Evolutionary conservation across 2,888 invertebrate genomes (phyloP).

Genomic region (Agonopterix alstromeriana): DNA sequence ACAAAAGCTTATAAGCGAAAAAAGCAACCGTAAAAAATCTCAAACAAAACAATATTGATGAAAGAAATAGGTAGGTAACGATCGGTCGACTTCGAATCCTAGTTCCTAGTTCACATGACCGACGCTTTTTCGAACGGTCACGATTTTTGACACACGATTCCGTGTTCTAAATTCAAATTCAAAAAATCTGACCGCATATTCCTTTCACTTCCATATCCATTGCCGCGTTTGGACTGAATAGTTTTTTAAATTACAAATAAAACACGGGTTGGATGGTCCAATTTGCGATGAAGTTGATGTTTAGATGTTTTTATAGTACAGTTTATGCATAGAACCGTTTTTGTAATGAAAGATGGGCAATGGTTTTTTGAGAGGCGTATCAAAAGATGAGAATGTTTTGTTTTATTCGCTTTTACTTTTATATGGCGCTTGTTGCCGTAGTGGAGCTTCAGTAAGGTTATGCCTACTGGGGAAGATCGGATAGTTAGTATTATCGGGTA

Average conservation of each 20-base stretch:
- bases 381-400: conserved; percentile 10
- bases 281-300: not conserved
- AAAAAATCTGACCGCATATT: not conserved
- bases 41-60: too few relatives aligned
- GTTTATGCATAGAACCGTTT: conserved; percentile 13
- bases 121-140: conserved; percentile 22
- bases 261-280: too few relatives aligned
- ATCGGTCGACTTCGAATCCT: conserved; percentile 6
- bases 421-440: not conserved
- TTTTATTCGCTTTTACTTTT: conserved; percentile 7
- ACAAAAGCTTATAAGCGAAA: too few relatives aligned
- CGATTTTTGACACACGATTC: conserved; percentile 28
- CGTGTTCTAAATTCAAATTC: conserved; percentile 16
- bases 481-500: too few relatives aligned
- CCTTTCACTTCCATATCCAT: not conserved
- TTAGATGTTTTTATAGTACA: not conserved
- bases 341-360: conserved; percentile 20
- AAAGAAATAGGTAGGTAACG: too few relatives aligned
- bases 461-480: too few relatives aligned
- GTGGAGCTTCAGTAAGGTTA: not conserved
- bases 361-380: conserved; percentile 12
- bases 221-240: not conserved
- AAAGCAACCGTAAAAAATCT: too few relatives aligned
- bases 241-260: too few relatives aligned
- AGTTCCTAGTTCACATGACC: conserved; percentile 20